Conservation (phyloP, 2,888 invertebrate genomes). For the Hirudinaria manillensis region DNA sequence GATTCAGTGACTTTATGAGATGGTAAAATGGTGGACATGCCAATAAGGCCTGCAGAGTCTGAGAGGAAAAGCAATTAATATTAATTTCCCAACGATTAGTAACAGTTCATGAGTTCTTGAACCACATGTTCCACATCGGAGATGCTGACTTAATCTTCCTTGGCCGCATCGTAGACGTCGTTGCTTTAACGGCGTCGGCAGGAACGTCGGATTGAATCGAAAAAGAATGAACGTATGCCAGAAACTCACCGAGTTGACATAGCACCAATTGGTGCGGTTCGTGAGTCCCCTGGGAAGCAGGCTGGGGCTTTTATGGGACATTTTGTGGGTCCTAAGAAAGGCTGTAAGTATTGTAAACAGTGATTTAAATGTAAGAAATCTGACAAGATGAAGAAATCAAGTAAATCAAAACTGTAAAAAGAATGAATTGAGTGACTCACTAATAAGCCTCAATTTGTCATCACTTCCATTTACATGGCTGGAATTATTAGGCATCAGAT, state of each 20-base stretch:
- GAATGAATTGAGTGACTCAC: background rate
- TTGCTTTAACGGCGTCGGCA: too few relatives aligned
- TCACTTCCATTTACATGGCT: background rate
- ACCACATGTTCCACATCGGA: too few relatives aligned
- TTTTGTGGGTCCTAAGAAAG: slow-evolving; percentile 25
- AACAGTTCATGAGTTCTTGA: too few relatives aligned
- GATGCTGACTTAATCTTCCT: too few relatives aligned
- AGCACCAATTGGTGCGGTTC: slow-evolving; percentile 91
- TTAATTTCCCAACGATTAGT: background rate
- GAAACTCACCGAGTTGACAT: slow-evolving; percentile 70
- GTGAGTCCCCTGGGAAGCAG: slow-evolving; percentile 82
- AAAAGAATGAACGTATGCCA: background rate
- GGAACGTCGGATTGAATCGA: too few relatives aligned
- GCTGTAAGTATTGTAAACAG: background rate
- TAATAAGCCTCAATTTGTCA: slow-evolving; percentile 13
- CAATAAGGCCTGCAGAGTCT: slow-evolving; percentile 80
- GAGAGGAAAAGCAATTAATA: too few relatives aligned
- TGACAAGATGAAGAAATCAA: background rate
- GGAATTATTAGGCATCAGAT: background rate
- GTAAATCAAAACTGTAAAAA: too few relatives aligned
- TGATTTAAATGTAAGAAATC: too few relatives aligned
- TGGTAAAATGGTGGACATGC: slow-evolving; percentile 94
- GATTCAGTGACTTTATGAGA: slow-evolving; percentile 72
- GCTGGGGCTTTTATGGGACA: slow-evolving; percentile 47
- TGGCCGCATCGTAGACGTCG: too few relatives aligned